Conservation (phyloP, 2,888 invertebrate genomes). For the Cheilosia urbana region DNA sequence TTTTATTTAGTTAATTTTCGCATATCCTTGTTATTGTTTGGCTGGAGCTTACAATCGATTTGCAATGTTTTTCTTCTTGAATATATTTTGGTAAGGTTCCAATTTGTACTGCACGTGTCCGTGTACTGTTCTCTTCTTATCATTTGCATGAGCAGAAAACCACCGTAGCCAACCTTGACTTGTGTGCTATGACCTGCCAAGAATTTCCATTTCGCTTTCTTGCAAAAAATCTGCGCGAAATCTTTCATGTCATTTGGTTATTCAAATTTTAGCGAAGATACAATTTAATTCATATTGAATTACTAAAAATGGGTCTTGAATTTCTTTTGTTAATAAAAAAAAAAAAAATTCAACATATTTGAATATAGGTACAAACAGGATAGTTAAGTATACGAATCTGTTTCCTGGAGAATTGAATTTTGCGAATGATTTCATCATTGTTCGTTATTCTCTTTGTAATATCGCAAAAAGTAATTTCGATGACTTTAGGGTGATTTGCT, state of each 20-base stretch:
- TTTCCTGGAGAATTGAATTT: not conserved
- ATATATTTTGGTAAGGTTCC: slow-evolving; percentile 54
- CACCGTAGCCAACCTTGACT: slow-evolving; percentile 59
- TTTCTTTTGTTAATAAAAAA: not conserved
- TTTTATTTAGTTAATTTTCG: not conserved
- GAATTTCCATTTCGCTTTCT: slow-evolving; percentile 32
- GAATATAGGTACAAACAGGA: not conserved
- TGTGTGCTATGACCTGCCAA: slow-evolving; percentile 42
- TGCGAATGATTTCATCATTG: not conserved
- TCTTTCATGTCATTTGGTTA: slow-evolving; percentile 13
- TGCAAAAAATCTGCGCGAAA: slow-evolving; percentile 18
- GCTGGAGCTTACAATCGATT: slow-evolving; percentile 18
- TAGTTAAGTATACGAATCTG: not conserved
- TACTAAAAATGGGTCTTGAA: not conserved
- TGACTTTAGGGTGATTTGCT: not conserved
- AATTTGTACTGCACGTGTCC: slow-evolving; percentile 18
- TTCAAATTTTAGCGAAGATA: not conserved
- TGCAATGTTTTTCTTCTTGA: slow-evolving; percentile 27
- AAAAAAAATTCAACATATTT: not conserved
- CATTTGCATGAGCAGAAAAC: slow-evolving; percentile 57
- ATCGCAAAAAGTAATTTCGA: slow-evolving; percentile 12
- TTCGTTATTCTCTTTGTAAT: not conserved
- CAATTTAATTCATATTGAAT: not conserved
- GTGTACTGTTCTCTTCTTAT: slow-evolving; percentile 26
- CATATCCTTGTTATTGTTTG: slow-evolving; percentile 13